Conservation (phyloP, 1,140 invertebrate species). For the Eriosoma lanigerum region DNA sequence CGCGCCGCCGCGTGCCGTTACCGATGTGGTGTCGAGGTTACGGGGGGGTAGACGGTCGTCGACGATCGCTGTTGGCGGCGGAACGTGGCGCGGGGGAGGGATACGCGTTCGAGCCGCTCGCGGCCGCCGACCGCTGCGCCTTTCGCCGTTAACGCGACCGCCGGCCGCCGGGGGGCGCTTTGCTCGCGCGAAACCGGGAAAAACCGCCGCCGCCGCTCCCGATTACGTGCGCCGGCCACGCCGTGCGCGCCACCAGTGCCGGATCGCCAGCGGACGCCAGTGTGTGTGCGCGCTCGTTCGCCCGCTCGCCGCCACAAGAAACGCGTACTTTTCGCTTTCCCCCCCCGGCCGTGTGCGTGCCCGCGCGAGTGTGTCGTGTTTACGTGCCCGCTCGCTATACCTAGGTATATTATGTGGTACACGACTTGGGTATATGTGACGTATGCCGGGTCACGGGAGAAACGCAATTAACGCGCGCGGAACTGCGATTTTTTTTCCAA, state of each 20-base stretch:
- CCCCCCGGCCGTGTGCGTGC: no score
- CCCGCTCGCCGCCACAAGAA: neutral
- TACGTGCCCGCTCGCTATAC: no score
- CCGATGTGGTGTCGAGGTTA: neutral
- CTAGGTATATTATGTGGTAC: no score
- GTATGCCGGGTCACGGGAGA: no score
- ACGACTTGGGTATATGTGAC: no score
- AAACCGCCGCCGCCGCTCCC: conserved; percentile 45
- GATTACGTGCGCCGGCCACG: conserved; percentile 37
- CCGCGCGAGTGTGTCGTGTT: no score
- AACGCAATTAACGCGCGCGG: no score
- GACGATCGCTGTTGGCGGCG: neutral
- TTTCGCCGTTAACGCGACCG: neutral
- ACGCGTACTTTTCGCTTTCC: conserved; percentile 7
- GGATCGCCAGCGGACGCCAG: conserved; percentile 46
- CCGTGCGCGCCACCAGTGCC: conserved; percentile 43
- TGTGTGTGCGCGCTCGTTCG: conserved; percentile 40
- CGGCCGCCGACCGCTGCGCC: neutral
- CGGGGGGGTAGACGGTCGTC: neutral
- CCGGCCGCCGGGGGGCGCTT: conserved; percentile 40
- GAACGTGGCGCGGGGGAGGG: neutral
- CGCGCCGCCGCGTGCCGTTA: neutral
- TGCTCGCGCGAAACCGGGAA: conserved; percentile 50
- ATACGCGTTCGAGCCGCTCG: neutral
- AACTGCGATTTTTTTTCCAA: no score